These are phyloP conservation scores for Achlya flavicornis DNA, from an alignment of 2,888 invertebrate genomes.

Conservation along the genomic window DNA sequence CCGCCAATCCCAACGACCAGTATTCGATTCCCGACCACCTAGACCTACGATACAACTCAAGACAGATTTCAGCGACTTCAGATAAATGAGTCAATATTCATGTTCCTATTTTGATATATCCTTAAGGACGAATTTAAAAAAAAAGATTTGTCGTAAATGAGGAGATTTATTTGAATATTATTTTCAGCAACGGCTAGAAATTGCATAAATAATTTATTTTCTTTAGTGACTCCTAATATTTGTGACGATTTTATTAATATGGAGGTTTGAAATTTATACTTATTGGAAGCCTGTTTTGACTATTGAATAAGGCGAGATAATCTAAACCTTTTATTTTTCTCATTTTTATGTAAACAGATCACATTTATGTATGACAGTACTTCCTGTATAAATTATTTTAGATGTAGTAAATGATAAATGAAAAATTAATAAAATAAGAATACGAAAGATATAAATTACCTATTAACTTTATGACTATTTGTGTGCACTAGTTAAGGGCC, in stretches of 20 bases:
- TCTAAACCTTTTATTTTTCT: neutral
- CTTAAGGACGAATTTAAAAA: neutral
- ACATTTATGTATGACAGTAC: neutral
- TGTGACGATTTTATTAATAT: no score
- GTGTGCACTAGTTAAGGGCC: neutral
- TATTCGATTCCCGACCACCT: constrained; percentile 63
- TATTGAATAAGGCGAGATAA: no score
- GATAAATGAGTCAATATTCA: constrained; percentile 68
- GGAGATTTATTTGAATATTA: no score
- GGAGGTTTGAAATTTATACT: no score
- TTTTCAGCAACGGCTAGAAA: neutral
- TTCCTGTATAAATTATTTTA: neutral
- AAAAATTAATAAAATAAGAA: neutral
- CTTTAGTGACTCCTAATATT: no score
- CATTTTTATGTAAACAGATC: neutral
- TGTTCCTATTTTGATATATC: neutral
- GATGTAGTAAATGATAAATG: neutral
- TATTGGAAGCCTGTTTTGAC: no score
- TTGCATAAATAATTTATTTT: no score
- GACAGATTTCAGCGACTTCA: constrained; percentile 97
- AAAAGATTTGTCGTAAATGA: neutral
- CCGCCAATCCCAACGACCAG: constrained; percentile 51
- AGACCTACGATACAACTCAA: constrained; percentile 94
- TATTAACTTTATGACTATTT: neutral
- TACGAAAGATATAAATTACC: neutral